Evolutionary conservation across 2,888 invertebrate genomes (phyloP).

Genomic region (Zaprionus obscuricornis): DNA sequence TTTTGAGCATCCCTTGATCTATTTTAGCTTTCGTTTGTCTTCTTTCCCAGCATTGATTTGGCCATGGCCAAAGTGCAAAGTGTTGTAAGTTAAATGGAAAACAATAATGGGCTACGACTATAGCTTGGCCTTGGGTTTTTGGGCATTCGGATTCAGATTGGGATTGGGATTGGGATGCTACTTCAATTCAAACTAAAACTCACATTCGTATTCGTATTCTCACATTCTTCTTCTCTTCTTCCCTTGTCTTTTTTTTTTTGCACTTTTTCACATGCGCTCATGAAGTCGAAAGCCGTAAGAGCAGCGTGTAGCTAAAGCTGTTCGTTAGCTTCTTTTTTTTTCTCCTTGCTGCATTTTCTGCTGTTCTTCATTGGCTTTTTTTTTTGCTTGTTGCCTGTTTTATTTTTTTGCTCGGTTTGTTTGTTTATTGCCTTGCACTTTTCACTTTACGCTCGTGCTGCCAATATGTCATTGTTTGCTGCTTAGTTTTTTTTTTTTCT

Average conservation of each 20-base stretch:
- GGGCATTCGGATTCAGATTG: constrained; percentile 19
- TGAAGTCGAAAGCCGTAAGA: constrained; percentile 9
- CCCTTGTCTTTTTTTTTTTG: too few relatives aligned
- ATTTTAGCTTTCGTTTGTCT: constrained; percentile 46
- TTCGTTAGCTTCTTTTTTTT: constrained; percentile 35
- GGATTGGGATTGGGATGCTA: too few relatives aligned
- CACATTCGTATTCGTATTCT: constrained; percentile 4
- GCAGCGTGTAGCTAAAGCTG: constrained; percentile 23
- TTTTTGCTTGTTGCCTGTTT: constrained; percentile 1
- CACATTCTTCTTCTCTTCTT: constrained; percentile 1
- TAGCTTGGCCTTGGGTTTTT: not conserved
- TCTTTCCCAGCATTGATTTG: constrained; percentile 45
- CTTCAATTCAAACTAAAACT: not conserved
- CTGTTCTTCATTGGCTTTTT: constrained; percentile 30
- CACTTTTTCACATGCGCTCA: constrained; percentile 9
- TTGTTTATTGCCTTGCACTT: constrained; percentile 63
- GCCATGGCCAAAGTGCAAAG: constrained; percentile 79
- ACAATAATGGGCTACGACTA: constrained; percentile 74
- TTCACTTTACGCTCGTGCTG: constrained; percentile 41
- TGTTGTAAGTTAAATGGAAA: constrained; percentile 81
- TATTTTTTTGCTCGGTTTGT: too few relatives aligned
- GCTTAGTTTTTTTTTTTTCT: constrained; percentile 56
- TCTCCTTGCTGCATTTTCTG: too few relatives aligned
- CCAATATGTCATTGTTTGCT: constrained; percentile 56
- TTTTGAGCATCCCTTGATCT: constrained; percentile 43